Conservation (phyloP, 2,888 invertebrate species). For the Pheosia gnoma region DNA sequence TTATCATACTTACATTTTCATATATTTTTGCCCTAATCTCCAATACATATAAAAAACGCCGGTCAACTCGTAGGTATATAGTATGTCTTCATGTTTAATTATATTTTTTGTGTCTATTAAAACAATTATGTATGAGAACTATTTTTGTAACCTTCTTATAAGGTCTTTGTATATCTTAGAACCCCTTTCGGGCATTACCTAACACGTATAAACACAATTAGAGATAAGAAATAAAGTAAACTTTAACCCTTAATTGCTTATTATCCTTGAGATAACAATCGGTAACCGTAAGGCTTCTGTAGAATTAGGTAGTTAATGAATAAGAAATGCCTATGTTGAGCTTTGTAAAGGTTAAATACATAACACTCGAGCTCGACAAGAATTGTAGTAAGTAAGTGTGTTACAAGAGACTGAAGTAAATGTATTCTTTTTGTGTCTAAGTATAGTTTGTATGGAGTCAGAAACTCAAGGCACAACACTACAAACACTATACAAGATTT, state of each 20-base stretch:
- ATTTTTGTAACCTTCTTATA: constrained; percentile 28
- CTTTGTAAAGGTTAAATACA: no score
- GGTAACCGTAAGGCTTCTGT: constrained; percentile 17
- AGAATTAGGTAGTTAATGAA: constrained; percentile 22
- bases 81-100: background rate
- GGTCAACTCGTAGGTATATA: background rate
- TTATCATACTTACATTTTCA: no score
- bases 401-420: no score
- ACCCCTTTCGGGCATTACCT: constrained; percentile 18
- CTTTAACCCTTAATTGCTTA: constrained; percentile 14
- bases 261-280: constrained; percentile 25
- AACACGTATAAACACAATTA: constrained; percentile 14
- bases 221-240: constrained; percentile 7
- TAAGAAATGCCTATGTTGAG: background rate
- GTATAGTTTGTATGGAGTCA: no score
- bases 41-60: background rate
- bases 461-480: no score
- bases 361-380: no score
- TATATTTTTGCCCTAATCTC: no score
- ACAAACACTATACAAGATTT: no score
- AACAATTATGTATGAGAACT: constrained; percentile 25
- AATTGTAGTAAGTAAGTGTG: no score
- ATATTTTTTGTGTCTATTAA: background rate
- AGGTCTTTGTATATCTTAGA: constrained; percentile 36
- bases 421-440: no score